Evolutionary conservation across 2,888 invertebrate species (phyloP), one percentile per base, ranked within the genome.

Genomic region (Tetrapedia diversipes): DNA sequence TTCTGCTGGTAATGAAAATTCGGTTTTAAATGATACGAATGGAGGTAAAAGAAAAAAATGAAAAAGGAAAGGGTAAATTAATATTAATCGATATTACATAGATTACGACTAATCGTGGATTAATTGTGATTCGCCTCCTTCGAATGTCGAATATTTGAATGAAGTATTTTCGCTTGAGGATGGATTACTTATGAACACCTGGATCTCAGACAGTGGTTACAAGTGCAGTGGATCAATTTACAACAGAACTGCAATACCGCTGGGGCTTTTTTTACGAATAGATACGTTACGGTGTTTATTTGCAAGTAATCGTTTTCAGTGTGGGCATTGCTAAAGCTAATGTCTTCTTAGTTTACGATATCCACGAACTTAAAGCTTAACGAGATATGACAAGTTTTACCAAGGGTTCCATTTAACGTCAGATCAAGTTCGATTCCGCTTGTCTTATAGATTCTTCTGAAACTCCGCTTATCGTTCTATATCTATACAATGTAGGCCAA

Each of bases 381-480:
- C 74, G 1, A 53, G 60, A 70, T 22, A 7, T 63, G 79, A 77
- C 80, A 74, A 61, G 77, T 49, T 60, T 61, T 32, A 64, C 77
- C 79, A 66, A 67, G 60, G 47, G 51, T n/a, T 47, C 57, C 59
- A 47, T 70, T 81, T 73, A 67, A 70, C 53, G 70, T 57, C 76
- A 49, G 64, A 77, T 81, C 73, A 63, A 77, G 47, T 79, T 76
- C 61, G 60, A 74, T 65, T 70, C 70, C 77, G 53, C 79, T n/a
- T 67, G 79, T 77, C 79, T 79, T 37, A 65, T 27, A 22, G 67
- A 76, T 79, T 73, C 71, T 56, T 64, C 67, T 64, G 69, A 73
- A 70, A 29, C 45, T 54, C 22, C 19, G 29, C 19, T 54, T 59
- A 37, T 54, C 63, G 19, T 45, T 57, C 63, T 14, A 47, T 54